Percentiles rank a stretch among this genome's conserved stretches.
These are phyloP conservation scores for Scolanthus callimorphus DNA, from an alignment of 92 coral and sea anemone genomes.

Conservation along the genomic window DNA sequence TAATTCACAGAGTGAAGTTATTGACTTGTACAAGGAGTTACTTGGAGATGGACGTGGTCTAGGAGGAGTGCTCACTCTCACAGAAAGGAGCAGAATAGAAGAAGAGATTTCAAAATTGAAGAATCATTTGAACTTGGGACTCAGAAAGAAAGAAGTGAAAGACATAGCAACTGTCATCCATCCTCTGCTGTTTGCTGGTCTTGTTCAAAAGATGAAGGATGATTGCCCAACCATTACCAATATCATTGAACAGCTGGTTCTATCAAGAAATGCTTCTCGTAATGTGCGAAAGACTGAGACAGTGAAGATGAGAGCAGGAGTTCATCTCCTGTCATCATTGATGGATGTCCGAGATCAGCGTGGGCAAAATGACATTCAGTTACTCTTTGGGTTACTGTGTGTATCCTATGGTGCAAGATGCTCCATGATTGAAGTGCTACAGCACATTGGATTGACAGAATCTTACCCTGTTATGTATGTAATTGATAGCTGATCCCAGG, in stretches of 20 bases:
- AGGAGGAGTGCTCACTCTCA: conserved; percentile 41
- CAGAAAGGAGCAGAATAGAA: conserved; percentile 32
- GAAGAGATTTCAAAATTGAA: conserved; percentile 30
- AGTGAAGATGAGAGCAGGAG: too few relatives aligned
- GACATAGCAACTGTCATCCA: conserved; percentile 18
- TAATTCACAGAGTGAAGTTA: not conserved
- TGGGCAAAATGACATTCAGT: too few relatives aligned
- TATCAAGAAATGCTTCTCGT: too few relatives aligned
- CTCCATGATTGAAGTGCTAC: too few relatives aligned
- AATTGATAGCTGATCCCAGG: too few relatives aligned
- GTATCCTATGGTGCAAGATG: too few relatives aligned
- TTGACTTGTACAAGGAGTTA: conserved; percentile 3
- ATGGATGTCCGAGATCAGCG: too few relatives aligned
- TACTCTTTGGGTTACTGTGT: too few relatives aligned
- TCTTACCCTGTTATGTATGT: too few relatives aligned
- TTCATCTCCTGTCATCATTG: too few relatives aligned
- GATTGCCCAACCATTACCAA: conserved; percentile 42
- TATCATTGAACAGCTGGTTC: too few relatives aligned
- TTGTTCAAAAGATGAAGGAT: conserved; percentile 10
- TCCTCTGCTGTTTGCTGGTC: conserved; percentile 25
- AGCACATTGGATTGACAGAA: too few relatives aligned
- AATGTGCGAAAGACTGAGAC: conserved; percentile 13
- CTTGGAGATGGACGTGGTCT: conserved; percentile 7
- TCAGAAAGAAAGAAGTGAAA: conserved; percentile 7
- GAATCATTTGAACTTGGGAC: conserved; percentile 19